Evolutionary conservation across 2,797 vertebrate species (phyloP), one percentile per base, ranked within the genome.

Genomic region (Urosaurus nigricauda): DNA sequence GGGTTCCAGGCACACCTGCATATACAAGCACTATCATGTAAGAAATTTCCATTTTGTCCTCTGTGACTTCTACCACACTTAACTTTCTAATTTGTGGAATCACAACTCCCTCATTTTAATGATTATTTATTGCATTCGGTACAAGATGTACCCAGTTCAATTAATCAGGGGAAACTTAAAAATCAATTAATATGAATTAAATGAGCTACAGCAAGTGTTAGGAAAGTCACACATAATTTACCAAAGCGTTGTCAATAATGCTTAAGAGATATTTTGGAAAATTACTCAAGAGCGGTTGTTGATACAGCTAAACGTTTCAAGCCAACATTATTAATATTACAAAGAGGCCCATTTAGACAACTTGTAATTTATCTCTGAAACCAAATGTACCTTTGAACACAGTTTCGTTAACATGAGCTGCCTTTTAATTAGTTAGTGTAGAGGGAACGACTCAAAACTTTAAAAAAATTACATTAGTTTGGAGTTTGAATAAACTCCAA

Each of bases 171-270:
- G 95, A 96, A 97, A 97, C 96, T 96, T 98, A 97, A 97, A 97
- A 96, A 98, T 99, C 98, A 98, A 98, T 98, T 99, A 98, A 98
- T 97, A 97, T 96, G 97, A 98, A 98, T 98, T 98, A 98, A 98
- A 99, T 98, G 97, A 98, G 97, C 96, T 97, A 97, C 97, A 98
- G 97, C 97, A 97, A 97, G 96, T 96, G 96, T 96, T 96, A 97
- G 96, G 97, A 98, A 98, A 98, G 96, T 97, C 96, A 97, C 98
- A 97, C 97, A 98, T 98, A 98, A 98, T 98, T 98, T 98, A 98
- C 97, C 95, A 98, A 98, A 97, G 96, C 90, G 94, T 94, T 97
- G 97, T 97, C 97, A 97, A 97, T 97, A 97, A 95, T 53, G 65
- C 94, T 94, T 92, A 92, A n/a, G 92, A 91, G 90, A 94, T 95